Base-by-base conservation (phyloP, 2,888 invertebrate species). In the Hemaris fuciformis region DNA sequence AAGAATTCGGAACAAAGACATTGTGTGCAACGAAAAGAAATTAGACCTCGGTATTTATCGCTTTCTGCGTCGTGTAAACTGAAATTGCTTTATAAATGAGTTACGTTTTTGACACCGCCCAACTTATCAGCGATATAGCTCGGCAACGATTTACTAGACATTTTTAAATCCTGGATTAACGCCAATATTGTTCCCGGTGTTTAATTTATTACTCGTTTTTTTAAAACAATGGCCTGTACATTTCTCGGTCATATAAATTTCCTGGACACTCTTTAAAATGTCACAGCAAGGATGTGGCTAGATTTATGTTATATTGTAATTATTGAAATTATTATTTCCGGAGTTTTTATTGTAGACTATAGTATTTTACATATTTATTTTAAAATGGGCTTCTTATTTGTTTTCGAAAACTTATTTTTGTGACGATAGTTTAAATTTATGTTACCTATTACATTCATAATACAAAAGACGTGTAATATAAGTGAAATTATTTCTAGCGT, bases 141-240 rank as follows among this genome's bases (percentile, higher is more conserved):
- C 60, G 62, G 64, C 64, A 62, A 41, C 62, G 69, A 77, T 81
- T 79, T 77, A 82, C 45, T 79, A 67, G 62, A 69, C 66, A 71
- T 70, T 73, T 73, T 73, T 73, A 70, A 66, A 66, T 65, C 66
- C 77, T 84, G 83, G 83, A 80, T 73, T 67, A 64, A 63, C 57
- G 84, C 85, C 83, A 86, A 78, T 70, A 63, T 67, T 73, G 71
- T 74, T 75, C 76, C 68, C 66, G 69, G 71, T 59, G 66, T 69
- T 69, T 67, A 66, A 65, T 72, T 74, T 72, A 72, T 77, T 70
- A 63, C 63, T 64, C 60, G 61, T 59, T 41, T n/a, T n/a, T 31
- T 66, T 60, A 53, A 62, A 66, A 70, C 66, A 62, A 66, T 41
- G 8, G 43, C 53, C 18, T 31, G 31, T 20, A 31, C 1, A n/a